Evolutionary conservation across 2,888 invertebrate genomes (phyloP), one percentile per base, ranked within the genome.

Genomic region (Osedax fenrisi): DNA sequence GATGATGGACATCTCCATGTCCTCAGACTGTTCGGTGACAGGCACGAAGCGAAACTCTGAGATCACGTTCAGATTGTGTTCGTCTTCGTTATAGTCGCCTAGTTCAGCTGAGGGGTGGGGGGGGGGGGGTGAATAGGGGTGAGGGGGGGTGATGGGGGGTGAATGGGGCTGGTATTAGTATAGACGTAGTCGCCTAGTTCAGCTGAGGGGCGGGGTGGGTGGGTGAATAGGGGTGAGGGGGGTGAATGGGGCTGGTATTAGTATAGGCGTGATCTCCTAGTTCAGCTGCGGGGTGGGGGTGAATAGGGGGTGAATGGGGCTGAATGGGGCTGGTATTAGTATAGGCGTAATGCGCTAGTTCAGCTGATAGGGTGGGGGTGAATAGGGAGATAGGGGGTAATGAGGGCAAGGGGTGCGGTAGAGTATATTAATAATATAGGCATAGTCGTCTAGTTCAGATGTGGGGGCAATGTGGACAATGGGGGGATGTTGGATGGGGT

Each of bases 41-140:
- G 94, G 94, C 74, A 94, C 91, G 87, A 99, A 99, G 77, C 92
- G 90, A 85, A 98, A 99, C 86, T 98, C 96, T 0, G 97, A 98
- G 1, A 99, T 92, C 74, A 94, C 92, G 17, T 92, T 92, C n/a
- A 95, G 92, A 5, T 92, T 92, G 84, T 99, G 98, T 74, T 90
- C 88, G 64, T 89, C 87, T 78, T 91, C 90, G 85, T 97, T 96
- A 86, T 91, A 97, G 85, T 99, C 98, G 56, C 98, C 98, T 74
- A 97, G 87, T 87, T 99, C 98, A 78, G 98, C 93, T 92, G 72
- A 10, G 17, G 17, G 17, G 10, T 10, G 41, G 41, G 41, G 41
- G 17, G 17, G 41, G 17, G 41, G 41, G 17, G 17, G 17, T 41
- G 41, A 21, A 21, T 21, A 17, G 21, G 17, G 5, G 13, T 13